Conservation (phyloP, 2,888 invertebrate genomes). For the Cantharis rustica region DNA sequence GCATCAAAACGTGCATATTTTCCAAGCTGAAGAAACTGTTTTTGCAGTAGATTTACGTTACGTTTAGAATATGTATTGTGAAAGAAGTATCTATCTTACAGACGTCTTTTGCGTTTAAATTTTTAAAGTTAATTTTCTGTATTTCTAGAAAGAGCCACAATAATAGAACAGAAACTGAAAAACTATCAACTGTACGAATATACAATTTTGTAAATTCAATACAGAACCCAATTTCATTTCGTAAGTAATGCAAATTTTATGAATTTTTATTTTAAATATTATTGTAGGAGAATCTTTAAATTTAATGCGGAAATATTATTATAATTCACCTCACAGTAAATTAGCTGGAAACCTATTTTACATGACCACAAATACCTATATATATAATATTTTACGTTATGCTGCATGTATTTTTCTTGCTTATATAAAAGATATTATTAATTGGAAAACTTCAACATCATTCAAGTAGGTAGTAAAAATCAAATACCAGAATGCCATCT, state of each 20-base stretch:
- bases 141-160: not conserved
- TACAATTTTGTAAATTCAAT: slow-evolving; percentile 26
- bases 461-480: not conserved
- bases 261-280: not conserved
- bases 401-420: slow-evolving; percentile 60
- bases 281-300: not conserved
- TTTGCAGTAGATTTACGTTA: too few relatives aligned
- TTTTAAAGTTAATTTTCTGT: not conserved
- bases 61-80: not conserved
- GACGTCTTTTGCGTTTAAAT: too few relatives aligned
- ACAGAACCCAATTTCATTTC: slow-evolving; percentile 35
- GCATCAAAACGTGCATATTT: too few relatives aligned
- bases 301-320: not conserved
- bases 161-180: not conserved
- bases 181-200: slow-evolving; percentile 1
- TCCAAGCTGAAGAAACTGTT: too few relatives aligned
- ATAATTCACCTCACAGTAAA: not conserved
- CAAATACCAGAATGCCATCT: too few relatives aligned
- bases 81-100: too few relatives aligned
- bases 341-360: not conserved
- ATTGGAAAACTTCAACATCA: not conserved
- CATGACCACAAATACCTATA: not conserved
- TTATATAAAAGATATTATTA: slow-evolving; percentile 48
- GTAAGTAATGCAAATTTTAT: slow-evolving; percentile 14
- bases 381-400: not conserved